Base-by-base conservation (phyloP, 2,113 vertebrate genomes). In the Macquaria ambigua region DNA sequence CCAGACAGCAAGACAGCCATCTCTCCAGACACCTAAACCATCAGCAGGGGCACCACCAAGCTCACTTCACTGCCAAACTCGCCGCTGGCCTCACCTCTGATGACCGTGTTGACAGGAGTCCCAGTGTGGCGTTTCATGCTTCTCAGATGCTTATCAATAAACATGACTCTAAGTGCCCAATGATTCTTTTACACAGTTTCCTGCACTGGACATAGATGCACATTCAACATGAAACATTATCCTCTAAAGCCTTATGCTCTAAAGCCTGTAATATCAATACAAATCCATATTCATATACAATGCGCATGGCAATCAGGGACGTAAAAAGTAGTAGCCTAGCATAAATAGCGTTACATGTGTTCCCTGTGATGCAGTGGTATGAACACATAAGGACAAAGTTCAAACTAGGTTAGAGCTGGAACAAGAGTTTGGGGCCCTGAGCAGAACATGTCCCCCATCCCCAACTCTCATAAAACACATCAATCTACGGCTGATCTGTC, bases 141-240 rank as follows among this genome's bases (percentile, higher is more conserved):
- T 81, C 86, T 91, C 87, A 67, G 48, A 74, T 88, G 82, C 79
- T 80, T 53, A 85, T 90, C 50, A 92, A 85, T 90, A 93, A 89
- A 91, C 73, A 31, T 89, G 87, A 84, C 28, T 61, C 69, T 81
- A 86, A 86, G 62, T 66, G 77, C 31, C 61, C 58, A 52, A 52
- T 55, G 46, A 74, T 14, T 85, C 78, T 41, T 85, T 83, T 70
- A 72, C 43, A 52, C 59, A 59, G 66, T 81, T 76, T 41, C 46
- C 28, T 52, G 52, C 58, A 68, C 20, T 52, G 20, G 23, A 61
- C 18, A 9, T 21, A 28, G 10, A 79, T 20, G 16, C 12, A 37
- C n/a, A 12, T 52, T 74, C n/a, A n/a, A 12, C 23, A 50, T 46
- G 12, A 46, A 55, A n/a, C 23, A 8, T 1, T 67, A 21, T 68